Evolutionary conservation across 2,888 invertebrate genomes (phyloP), one percentile per base, ranked within the genome.

Genomic region (Cephus runcator): DNA sequence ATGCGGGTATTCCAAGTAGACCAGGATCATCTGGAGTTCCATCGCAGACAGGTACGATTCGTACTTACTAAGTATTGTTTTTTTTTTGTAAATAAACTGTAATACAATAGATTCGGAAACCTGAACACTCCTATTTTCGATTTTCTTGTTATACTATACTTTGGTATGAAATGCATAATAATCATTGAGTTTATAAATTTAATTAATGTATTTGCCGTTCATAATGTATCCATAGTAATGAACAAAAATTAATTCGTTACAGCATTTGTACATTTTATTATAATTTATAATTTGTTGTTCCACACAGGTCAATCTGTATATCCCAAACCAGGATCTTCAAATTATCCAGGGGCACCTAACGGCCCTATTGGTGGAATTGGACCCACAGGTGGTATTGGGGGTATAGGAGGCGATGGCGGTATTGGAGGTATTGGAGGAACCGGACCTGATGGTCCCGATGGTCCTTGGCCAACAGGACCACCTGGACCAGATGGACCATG

Each of bases 401-500:
- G 85, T 69, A 76, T 80, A 34, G 84, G 84, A n/a, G 83, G 84
- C 0, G 82, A 82, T 1, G 88, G 88, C 11, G 85, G 83, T 56
- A 84, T 87, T 12, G 89, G 90, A 9, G 85, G 86, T 35, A 87
- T 85, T 6, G 88, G 90, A 12, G 87, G 84, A 11, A 82, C 85
- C 6, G 86, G 88, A 77, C 84, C 86, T 9, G 85, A 86, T 73
- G 85, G 87, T 12, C 87, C 88, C 6, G 84, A 88, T 40, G 85
- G 86, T 11, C 88, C 89, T 11, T 88, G 89, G 82, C 90, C 90
- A 56, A 87, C 88, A 9, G 90, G 90, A 71, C 86, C 88, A 4
- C 88, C 90, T 1, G 90, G 90, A 11, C 90, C 89, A 1, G 85
- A 90, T 74, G 88, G 88, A 3, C 89, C 92, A 40, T 88, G 91